phyloP scores from a whole-genome alignment of 2,797 vertebrate species.

The Pangasius krempfi region DNA sequence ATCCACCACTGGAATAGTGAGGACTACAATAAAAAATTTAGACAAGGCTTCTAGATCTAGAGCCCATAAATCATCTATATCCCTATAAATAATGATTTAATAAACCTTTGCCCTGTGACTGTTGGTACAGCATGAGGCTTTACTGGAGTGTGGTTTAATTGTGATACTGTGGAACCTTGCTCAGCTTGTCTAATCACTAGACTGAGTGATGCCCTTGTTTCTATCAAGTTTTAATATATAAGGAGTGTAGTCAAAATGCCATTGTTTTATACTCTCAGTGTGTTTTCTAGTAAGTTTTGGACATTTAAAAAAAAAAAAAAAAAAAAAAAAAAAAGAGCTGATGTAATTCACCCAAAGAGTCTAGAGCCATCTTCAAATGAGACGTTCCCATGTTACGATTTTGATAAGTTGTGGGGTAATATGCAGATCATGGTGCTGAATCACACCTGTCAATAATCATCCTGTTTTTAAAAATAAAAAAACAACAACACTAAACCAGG shows the following conservation, averaged over 20 bases:
- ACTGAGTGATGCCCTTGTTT: not conserved
- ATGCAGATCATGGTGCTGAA: not conserved
- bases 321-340: no score
- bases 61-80: not conserved
- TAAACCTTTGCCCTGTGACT: not conserved
- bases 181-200: conserved; percentile 16
- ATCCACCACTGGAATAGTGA: not conserved
- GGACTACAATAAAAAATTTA: not conserved
- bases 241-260: not conserved
- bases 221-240: not conserved
- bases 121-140: not conserved
- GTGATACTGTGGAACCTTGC: not conserved
- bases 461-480: not conserved
- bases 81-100: not conserved
- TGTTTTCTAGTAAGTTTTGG: not conserved
- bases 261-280: not conserved
- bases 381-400: not conserved
- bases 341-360: not conserved
- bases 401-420: not conserved
- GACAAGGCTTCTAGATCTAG: not conserved
- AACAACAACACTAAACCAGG: not conserved
- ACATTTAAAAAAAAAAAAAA: no score
- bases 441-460: not conserved
- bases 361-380: not conserved
- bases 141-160: not conserved